Conservation (phyloP, 2,113 vertebrate species). For the Megaceryle torquata region DNA sequence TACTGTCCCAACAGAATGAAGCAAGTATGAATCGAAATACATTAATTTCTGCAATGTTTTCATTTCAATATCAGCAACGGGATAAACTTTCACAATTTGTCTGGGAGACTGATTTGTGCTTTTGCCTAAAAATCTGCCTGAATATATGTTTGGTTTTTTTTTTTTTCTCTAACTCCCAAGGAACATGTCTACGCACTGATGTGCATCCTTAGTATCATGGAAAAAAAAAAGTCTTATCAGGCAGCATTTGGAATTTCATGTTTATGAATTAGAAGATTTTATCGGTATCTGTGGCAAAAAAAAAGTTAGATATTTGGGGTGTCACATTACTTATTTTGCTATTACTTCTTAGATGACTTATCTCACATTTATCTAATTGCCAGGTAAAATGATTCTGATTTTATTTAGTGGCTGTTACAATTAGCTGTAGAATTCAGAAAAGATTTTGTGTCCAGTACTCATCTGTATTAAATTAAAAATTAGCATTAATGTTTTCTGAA, state of each 20-base stretch:
- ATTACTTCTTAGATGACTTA: neutral
- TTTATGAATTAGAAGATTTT: neutral
- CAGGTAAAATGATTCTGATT: neutral
- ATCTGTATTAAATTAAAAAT: neutral
- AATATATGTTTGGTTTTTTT: neutral
- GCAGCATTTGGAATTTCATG: neutral
- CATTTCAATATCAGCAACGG: neutral
- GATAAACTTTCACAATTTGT: neutral
- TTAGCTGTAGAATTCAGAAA: neutral
- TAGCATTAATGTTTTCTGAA: neutral
- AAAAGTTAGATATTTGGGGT: neutral
- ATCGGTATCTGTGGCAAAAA: neutral
- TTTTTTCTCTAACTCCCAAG: neutral
- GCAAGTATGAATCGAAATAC: neutral
- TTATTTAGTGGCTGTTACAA: neutral
- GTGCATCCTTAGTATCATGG: neutral
- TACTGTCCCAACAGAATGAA: neutral
- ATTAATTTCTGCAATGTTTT: conserved; percentile 5
- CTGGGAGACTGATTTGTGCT: neutral
- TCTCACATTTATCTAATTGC: neutral
- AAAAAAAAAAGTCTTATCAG: neutral
- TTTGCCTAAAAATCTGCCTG: neutral
- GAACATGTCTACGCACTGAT: neutral
- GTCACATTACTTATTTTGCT: neutral
- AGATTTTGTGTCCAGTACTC: neutral